These are phyloP conservation scores for Eleutherodactylus coqui DNA, from an alignment of 2,797 vertebrate species.

Conservation along the genomic window DNA sequence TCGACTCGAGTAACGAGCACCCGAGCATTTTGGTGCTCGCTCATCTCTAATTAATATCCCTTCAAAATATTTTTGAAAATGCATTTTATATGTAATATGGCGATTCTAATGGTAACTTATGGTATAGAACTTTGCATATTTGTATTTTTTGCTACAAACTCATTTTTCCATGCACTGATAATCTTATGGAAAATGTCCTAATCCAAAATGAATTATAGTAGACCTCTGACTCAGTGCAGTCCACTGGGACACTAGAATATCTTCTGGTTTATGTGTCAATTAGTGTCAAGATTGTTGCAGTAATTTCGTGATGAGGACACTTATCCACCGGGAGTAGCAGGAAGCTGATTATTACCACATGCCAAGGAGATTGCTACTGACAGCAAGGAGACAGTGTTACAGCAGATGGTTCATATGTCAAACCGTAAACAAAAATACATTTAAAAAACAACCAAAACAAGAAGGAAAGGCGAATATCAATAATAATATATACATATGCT, in stretches of 20 bases:
- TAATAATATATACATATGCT: too few species aligned
- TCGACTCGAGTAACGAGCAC: too few species aligned
- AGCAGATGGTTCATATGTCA: constrained; percentile 19
- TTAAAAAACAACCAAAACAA: too few species aligned
- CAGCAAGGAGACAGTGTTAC: constrained; percentile 18
- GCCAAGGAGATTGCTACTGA: constrained; percentile 30
- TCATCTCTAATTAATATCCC: too few species aligned
- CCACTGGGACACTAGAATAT: constrained; percentile 36
- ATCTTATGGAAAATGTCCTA: constrained; percentile 7
- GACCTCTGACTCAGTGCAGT: neutral
- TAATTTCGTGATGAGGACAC: constrained; percentile 44
- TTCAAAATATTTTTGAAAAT: too few species aligned
- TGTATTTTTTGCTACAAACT: neutral
- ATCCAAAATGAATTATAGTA: constrained; percentile 35
- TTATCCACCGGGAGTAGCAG: constrained; percentile 41
- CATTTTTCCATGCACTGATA: neutral
- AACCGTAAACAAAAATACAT: constrained; percentile 9
- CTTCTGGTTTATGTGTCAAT: constrained; percentile 51
- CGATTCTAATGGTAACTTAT: neutral
- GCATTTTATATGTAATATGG: neutral
- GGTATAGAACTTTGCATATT: neutral
- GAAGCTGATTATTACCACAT: constrained; percentile 55
- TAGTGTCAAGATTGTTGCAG: constrained; percentile 51
- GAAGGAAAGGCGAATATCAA: too few species aligned
- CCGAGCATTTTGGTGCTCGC: too few species aligned